Evolutionary conservation across 1,140 invertebrate species (phyloP).

Genomic region (Aphidius gifuensis): DNA sequence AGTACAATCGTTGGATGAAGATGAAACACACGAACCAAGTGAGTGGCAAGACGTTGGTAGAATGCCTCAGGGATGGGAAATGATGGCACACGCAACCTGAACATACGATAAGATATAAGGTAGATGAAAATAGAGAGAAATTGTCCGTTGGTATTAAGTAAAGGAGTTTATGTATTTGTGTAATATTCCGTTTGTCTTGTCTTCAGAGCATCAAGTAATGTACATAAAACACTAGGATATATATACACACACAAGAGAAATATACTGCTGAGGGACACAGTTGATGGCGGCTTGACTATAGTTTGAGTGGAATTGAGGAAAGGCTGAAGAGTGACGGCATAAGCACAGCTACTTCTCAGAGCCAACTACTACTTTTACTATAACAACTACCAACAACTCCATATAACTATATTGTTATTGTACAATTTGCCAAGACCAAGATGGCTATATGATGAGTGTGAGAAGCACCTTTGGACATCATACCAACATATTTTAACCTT

Average conservation of each 20-base stretch:
- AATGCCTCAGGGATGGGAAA: conserved; percentile 1
- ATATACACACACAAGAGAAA: conserved; percentile 9
- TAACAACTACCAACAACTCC: conserved; percentile 1
- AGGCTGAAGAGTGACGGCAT: conserved; percentile 26
- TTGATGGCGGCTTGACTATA: conserved; percentile 10
- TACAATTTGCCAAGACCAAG: conserved; percentile 56
- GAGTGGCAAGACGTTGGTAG: background rate
- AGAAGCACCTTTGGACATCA: conserved; percentile 56
- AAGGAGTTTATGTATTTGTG: conserved; percentile 47
- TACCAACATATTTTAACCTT: conserved; percentile 40
- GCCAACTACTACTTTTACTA: conserved; percentile 35
- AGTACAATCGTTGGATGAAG: conserved; percentile 44
- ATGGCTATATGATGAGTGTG: conserved; percentile 38
- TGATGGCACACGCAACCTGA: background rate
- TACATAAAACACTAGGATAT: conserved; percentile 45
- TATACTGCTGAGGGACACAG: conserved; percentile 23
- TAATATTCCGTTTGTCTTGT: conserved; percentile 59
- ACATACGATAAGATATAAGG: conserved; percentile 2
- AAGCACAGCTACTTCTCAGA: conserved; percentile 39
- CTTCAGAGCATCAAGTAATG: conserved; percentile 55
- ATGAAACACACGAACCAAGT: conserved; percentile 15
- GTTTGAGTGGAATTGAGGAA: conserved; percentile 1
- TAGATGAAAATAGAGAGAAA: conserved; percentile 2
- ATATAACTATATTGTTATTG: conserved; percentile 49
- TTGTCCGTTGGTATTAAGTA: conserved; percentile 1